Evolutionary conservation across 2,888 invertebrate genomes (phyloP), one percentile per base, ranked within the genome.

Genomic region (Hecatera dysodea): DNA sequence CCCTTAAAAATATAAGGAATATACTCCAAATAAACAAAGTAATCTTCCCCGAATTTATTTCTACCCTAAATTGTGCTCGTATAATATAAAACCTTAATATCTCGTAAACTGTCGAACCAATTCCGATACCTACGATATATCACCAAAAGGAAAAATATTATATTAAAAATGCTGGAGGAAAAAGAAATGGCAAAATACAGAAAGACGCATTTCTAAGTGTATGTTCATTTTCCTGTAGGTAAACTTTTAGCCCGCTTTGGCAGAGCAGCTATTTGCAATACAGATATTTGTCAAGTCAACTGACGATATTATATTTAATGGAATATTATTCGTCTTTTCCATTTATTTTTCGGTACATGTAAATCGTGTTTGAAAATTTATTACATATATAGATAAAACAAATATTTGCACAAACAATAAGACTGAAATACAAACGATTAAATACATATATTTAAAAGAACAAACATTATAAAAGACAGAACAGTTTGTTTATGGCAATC

Each of bases 151-250:
- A 33, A 67, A 79, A 60, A 69, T 61, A 72, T 60, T n/a, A 63
- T 53, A 67, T 81, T 33, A 65, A 48, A 64, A 67, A 69, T 46
- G 27, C 57, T 17, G 33, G 57, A 61, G 63, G 60, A 82, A 80
- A 79, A 67, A n/a, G 46, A 64, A 55, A 52, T 60, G 46, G 22
- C 6, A 50, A 56, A 77, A 82, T 64, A 50, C 52, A 12, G 11
- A n/a, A 48, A 72, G 46, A 36, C 42, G 48, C 27, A 33, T 22
- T 11, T 46, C 19, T 50, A 59, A 65, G 65, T 72, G 44, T 71
- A 44, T 71, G 67, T 53, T 79, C 39, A 62, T 66, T 73, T 79
- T 82, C 39, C 57, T 65, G 39, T 12, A 69, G 46, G 27, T 46
- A 72, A 65, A 72, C 19, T 39, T 56, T 65, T 57, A 39, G 65